These are phyloP conservation scores for Silurus meridionalis DNA, from an alignment of 2,113 vertebrate genomes.

Conservation along the genomic window DNA sequence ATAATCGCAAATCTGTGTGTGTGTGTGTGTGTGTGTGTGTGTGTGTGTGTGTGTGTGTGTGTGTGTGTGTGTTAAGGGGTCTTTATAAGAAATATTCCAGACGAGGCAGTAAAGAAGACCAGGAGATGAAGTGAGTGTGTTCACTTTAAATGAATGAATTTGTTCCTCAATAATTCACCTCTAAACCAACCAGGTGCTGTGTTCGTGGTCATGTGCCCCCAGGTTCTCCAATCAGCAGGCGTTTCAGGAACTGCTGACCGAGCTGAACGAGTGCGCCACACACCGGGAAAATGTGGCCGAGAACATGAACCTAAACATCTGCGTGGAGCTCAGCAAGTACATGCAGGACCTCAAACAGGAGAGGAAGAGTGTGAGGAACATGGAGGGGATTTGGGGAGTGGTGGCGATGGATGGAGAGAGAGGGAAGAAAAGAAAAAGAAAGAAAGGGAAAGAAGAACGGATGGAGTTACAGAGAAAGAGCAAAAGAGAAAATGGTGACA, in stretches of 20 bases:
- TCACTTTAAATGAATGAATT: no score
- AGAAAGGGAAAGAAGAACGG: background rate
- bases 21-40: slow-evolving; percentile 17
- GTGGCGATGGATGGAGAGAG: background rate
- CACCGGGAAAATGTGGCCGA: slow-evolving; percentile 71
- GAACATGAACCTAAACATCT: slow-evolving; percentile 69
- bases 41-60: background rate
- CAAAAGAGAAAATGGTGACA: background rate
- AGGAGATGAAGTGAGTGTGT: slow-evolving; percentile 72
- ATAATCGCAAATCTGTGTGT: background rate
- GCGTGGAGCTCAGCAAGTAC: slow-evolving; percentile 67
- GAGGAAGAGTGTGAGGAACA: slow-evolving; percentile 69
- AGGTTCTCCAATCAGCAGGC: slow-evolving; percentile 78
- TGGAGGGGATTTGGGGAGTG: no score
- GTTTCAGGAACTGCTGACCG: slow-evolving; percentile 71
- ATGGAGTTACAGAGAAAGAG: background rate
- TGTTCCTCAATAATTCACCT: background rate
- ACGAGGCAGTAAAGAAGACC: slow-evolving; percentile 70
- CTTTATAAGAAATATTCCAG: slow-evolving; percentile 70
- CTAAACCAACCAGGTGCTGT: slow-evolving; percentile 1
- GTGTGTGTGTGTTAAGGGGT: slow-evolving; percentile 53
- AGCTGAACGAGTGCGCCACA: slow-evolving; percentile 70
- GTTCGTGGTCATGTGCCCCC: slow-evolving; percentile 18
- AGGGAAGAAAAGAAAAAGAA: background rate
- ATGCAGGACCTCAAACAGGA: slow-evolving; percentile 70